Base-by-base conservation (phyloP, 2,797 vertebrate species). In the Cetoscarus ocellatus region DNA sequence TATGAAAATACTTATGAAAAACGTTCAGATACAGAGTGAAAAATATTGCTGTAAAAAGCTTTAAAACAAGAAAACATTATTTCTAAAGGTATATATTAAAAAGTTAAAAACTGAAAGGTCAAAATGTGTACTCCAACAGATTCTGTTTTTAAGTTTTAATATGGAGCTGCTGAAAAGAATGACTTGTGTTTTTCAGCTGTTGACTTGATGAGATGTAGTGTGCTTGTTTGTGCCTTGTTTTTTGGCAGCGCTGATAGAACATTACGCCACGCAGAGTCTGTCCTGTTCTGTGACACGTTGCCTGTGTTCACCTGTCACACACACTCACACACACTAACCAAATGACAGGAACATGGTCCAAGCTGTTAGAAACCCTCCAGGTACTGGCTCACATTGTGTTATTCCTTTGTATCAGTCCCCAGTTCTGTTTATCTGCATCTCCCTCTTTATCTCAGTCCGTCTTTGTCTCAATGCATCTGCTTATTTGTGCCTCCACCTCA, bases 271-370 rank as follows among this genome's bases (percentile, higher is more conserved):
- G 67, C 67, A 67, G 79, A 54, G 73, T 75, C 58, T 69, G 60
- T 79, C 60, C 77, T 75, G 75, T 76, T 82, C 77, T 52, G 34
- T 83, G 78, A 82, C 84, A 86, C 78, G 79, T 55, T 63, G 67
- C 76, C 80, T 75, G 78, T 72, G 78, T 80, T 83, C 67, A 83
- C 68, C 75, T 75, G 70, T 80, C 75, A 8, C 71, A 39, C 63
- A 34, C 45, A 15, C 62, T 59, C 55, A 47, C 59, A 55, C 61
- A 63, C 34, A 42, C 36, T 49, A 3, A 63, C 43, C 36, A 67
- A 54, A 68, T 63, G 69, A 79, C 77, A 82, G 61, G 45, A 78
- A 84, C 82, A 79, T 38, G 17, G 72, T 82, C 70, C 79, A 72
- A 77, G 82, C 77, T 79, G 74, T 79, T 71, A 58, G 53, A 53